These are phyloP conservation scores for Choloepus didactylus DNA, from an alignment of 2,797 vertebrate genomes.

Conservation along the genomic window DNA sequence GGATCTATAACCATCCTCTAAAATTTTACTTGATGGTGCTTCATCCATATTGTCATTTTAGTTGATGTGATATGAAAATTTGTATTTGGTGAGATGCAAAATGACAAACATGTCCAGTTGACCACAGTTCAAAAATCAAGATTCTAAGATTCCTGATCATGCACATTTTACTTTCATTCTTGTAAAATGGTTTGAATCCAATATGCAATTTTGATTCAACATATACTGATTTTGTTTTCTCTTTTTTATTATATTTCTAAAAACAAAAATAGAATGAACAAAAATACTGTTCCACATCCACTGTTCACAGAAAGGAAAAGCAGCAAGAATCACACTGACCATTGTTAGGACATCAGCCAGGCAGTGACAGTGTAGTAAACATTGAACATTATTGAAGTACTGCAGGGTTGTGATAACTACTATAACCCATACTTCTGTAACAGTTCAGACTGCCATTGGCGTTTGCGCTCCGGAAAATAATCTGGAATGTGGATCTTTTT, in stretches of 20 bases:
- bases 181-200: conserved; percentile 83
- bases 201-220: conserved; percentile 69
- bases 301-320: conserved; percentile 87
- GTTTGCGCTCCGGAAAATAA: conserved; percentile 93
- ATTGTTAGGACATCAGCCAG: conserved; percentile 78
- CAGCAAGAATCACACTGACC: conserved; percentile 86
- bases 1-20: conserved; percentile 80
- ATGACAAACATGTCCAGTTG: conserved; percentile 80
- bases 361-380: conserved; percentile 84
- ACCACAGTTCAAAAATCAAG: conserved; percentile 82
- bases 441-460: conserved; percentile 94
- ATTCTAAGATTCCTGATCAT: conserved; percentile 87
- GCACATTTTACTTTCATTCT: conserved; percentile 85
- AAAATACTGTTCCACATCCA: conserved; percentile 86
- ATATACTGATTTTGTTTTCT: conserved; percentile 6
- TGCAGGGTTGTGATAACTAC: conserved; percentile 68
- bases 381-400: conserved; percentile 73
- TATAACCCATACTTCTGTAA: conserved; percentile 94
- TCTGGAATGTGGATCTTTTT: conserved; percentile 94
- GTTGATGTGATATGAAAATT: conserved; percentile 77
- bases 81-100: conserved; percentile 79
- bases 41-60: conserved; percentile 81
- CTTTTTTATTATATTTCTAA: conserved; percentile 76
- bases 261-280: conserved; percentile 71
- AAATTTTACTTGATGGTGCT: conserved; percentile 84